These are phyloP conservation scores for Pinna nobilis DNA, from an alignment of 1,140 invertebrate genomes.

Conservation along the genomic window DNA sequence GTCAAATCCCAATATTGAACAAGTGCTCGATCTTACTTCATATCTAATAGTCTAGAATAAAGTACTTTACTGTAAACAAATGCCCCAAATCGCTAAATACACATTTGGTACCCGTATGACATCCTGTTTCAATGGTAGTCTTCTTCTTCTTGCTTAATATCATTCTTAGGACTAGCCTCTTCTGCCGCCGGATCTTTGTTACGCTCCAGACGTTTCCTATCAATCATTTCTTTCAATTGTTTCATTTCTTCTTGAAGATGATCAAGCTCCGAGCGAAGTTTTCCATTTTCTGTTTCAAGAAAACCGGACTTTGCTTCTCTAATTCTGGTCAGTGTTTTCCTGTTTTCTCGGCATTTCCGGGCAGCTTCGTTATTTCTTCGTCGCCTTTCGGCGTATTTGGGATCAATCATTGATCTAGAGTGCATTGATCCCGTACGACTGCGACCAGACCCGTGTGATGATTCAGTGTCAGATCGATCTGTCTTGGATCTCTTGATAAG, in stretches of 20 bases:
- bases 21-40: too few species aligned
- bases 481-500: constrained; percentile 47
- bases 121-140: too few species aligned
- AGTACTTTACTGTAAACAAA: too few species aligned
- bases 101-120: too few species aligned
- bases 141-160: too few species aligned
- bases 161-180: too few species aligned
- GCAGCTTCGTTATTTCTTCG: constrained; percentile 71
- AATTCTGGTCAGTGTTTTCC: constrained; percentile 68
- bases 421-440: constrained; percentile 19
- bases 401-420: constrained; percentile 47
- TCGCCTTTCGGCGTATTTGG: constrained; percentile 68
- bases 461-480: background rate
- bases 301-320: constrained; percentile 74
- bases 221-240: constrained; percentile 83
- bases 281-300: constrained; percentile 80
- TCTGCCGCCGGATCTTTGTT: too few species aligned
- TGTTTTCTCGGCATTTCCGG: constrained; percentile 69
- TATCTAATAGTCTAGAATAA: too few species aligned
- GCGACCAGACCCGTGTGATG: background rate
- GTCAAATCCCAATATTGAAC: too few species aligned
- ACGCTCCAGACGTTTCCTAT: too few species aligned
- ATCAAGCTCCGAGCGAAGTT: constrained; percentile 89
- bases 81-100: too few species aligned
- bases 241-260: constrained; percentile 93